Conservation (phyloP, 2,113 vertebrate species). For the Cyprinodon tularosa region DNA sequence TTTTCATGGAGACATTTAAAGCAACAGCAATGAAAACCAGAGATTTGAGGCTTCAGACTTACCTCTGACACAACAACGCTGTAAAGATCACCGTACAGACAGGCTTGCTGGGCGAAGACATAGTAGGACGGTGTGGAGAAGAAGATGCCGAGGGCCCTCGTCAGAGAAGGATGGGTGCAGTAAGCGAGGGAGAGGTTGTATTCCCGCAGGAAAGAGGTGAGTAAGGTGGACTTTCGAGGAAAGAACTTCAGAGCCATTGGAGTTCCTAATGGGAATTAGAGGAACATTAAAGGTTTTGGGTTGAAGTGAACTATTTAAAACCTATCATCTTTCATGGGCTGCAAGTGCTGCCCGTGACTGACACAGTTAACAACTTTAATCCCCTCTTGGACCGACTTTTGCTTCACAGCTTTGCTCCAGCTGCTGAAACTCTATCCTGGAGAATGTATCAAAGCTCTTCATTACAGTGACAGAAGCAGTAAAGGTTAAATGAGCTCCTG, state of each 20-base stretch:
- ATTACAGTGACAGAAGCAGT: constrained; percentile 43
- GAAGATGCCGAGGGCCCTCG: constrained; percentile 84
- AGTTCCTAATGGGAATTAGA: constrained; percentile 76
- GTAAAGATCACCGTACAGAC: constrained; percentile 88
- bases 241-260: constrained; percentile 90
- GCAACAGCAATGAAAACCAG: background rate
- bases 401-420: constrained; percentile 31
- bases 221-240: constrained; percentile 77
- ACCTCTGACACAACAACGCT: constrained; percentile 85
- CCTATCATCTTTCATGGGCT: constrained; percentile 3
- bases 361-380: constrained; percentile 62
- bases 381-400: constrained; percentile 36
- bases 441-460: constrained; percentile 44
- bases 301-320: background rate
- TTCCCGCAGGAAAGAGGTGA: constrained; percentile 86
- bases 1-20: background rate
- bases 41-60: constrained; percentile 31
- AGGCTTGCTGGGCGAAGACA: constrained; percentile 88
- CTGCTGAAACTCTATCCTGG: constrained; percentile 50
- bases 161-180: constrained; percentile 86
- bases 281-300: constrained; percentile 11
- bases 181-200: constrained; percentile 89
- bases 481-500: constrained; percentile 46
- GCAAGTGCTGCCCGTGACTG: constrained; percentile 21
- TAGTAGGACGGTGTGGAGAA: constrained; percentile 87